Conservation (phyloP, 2,113 vertebrate genomes). For the Heloderma charlesbogerti region DNA sequence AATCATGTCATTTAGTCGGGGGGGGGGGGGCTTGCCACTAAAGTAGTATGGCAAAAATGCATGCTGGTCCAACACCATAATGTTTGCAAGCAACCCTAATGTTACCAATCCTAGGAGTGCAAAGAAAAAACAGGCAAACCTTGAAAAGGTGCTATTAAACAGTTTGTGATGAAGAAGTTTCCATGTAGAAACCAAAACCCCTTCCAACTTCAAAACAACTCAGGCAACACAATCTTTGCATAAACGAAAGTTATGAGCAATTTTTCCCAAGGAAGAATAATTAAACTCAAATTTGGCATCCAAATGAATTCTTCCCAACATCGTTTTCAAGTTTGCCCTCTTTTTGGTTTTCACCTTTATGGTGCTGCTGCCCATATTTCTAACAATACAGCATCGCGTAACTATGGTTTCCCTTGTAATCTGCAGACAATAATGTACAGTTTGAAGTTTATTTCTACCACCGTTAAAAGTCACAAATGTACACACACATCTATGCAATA, state of each 20-base stretch:
- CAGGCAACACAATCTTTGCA: neutral
- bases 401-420: neutral
- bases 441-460: neutral
- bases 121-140: neutral
- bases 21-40: no score
- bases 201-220: neutral
- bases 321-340: neutral
- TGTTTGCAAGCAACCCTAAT: no score
- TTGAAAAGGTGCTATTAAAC: neutral
- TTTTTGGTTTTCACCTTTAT: neutral
- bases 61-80: no score
- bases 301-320: neutral
- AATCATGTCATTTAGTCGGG: no score
- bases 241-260: neutral
- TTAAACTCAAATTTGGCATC: neutral
- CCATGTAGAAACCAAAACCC: neutral
- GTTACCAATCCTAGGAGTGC: neutral
- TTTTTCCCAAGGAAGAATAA: neutral
- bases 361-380: neutral
- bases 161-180: neutral
- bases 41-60: no score
- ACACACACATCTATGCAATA: neutral
- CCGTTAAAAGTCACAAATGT: neutral
- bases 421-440: neutral
- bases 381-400: neutral